These are phyloP conservation scores for Rhinella marina DNA, from an alignment of 2,797 vertebrate species.

Conservation along the genomic window DNA sequence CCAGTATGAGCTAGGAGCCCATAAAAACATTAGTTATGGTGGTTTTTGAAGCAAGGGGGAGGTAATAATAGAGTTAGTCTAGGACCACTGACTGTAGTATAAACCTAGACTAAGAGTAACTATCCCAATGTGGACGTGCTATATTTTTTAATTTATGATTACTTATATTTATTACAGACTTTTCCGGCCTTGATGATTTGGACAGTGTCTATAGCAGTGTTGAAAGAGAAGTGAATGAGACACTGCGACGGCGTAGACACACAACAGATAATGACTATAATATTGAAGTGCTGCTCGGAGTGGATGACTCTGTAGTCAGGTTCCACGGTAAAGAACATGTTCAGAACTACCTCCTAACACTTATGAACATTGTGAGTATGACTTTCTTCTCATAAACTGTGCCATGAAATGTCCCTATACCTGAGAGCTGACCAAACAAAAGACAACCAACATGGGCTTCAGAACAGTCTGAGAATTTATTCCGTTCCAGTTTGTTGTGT, in stretches of 20 bases:
- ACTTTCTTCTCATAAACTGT: not conserved
- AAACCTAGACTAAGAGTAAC: no score
- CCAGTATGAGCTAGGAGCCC: no score
- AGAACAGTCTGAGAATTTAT: not conserved
- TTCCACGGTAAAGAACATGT: slow-evolving; percentile 98
- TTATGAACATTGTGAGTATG: slow-evolving; percentile 98
- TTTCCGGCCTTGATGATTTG: slow-evolving; percentile 69
- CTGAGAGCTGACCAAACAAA: not conserved
- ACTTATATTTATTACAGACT: slow-evolving; percentile 64
- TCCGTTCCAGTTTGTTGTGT: no score
- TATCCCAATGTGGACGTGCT: no score
- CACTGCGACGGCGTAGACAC: slow-evolving; percentile 76
- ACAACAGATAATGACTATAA: slow-evolving; percentile 87
- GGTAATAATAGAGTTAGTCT: no score
- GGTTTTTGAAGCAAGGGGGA: no score
- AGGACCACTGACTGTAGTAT: no score
- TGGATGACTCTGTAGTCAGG: slow-evolving; percentile 95
- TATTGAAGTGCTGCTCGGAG: slow-evolving; percentile 94
- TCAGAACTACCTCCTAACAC: slow-evolving; percentile 96
- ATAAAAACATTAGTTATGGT: no score
- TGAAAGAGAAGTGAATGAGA: slow-evolving; percentile 81
- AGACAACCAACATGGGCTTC: not conserved
- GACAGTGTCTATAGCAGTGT: slow-evolving; percentile 70
- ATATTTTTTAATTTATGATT: not conserved
- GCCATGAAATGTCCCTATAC: not conserved